These are phyloP conservation scores for Sterrhoptilus dennistouni DNA, from an alignment of 2,113 vertebrate genomes.

Conservation along the genomic window DNA sequence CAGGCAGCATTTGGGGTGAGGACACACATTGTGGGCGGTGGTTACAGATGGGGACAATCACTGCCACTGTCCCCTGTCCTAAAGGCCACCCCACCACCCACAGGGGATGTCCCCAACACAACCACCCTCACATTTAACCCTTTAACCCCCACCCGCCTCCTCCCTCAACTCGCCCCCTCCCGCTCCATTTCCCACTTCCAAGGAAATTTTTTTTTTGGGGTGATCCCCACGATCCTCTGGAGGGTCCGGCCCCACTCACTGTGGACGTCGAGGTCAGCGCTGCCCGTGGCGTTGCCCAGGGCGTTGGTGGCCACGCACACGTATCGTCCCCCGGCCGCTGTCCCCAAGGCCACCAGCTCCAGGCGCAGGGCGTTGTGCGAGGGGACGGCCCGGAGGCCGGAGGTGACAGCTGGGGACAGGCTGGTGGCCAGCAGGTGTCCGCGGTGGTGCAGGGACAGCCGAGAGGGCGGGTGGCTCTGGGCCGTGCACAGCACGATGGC, in stretches of 20 bases:
- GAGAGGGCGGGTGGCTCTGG: constrained; percentile 63
- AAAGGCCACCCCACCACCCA: neutral
- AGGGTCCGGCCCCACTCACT: constrained; percentile 24
- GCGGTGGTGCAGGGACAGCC: constrained; percentile 48
- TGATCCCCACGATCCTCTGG: too few species aligned
- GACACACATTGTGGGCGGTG: fast-evolving
- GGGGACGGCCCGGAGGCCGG: neutral
- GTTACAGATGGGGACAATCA: neutral
- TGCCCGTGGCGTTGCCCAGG: constrained; percentile 53
- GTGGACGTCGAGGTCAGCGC: constrained; percentile 12
- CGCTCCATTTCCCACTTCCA: fast-evolving
- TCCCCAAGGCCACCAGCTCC: neutral
- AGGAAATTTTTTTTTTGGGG: neutral
- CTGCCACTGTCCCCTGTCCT: neutral
- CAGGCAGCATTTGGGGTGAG: fast-evolving
- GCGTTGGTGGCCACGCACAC: constrained; percentile 63
- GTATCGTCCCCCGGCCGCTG: constrained; percentile 48
- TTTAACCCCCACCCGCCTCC: neutral
- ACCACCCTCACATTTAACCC: fast-evolving
- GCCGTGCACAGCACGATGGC: constrained; percentile 65
- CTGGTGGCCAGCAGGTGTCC: constrained; percentile 60
- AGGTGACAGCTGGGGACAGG: fast-evolving
- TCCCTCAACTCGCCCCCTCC: fast-evolving
- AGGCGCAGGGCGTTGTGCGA: constrained; percentile 66
- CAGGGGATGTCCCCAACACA: neutral